These are phyloP conservation scores for Lithobius niger DNA, from an alignment of 1,140 invertebrate genomes.

Conservation along the genomic window DNA sequence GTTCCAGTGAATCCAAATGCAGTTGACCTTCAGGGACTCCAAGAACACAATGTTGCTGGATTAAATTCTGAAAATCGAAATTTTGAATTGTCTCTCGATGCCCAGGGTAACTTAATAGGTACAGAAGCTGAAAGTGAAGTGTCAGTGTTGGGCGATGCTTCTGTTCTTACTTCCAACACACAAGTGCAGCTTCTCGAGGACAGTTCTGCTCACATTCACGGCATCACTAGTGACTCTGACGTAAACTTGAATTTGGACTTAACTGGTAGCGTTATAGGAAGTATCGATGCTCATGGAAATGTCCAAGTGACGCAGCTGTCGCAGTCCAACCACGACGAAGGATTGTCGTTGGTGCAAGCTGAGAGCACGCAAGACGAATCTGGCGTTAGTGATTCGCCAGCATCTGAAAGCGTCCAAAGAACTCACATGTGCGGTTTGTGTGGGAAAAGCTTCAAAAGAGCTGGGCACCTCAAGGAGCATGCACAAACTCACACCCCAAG, in stretches of 20 bases:
- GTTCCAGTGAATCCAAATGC: neutral
- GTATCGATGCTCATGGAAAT: conserved; percentile 1
- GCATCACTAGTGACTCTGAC: no score
- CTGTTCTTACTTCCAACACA: neutral
- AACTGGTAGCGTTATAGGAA: no score
- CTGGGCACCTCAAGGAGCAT: conserved; percentile 28
- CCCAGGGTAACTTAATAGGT: neutral
- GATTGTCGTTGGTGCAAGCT: conserved; percentile 18
- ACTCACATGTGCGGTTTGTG: conserved; percentile 17
- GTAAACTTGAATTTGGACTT: no score
- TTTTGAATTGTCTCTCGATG: neutral
- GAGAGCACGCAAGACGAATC: neutral
- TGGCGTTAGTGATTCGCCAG: neutral
- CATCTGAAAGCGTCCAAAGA: neutral
- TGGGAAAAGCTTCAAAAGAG: conserved; percentile 27
- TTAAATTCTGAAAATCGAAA: neutral
- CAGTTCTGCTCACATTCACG: neutral
- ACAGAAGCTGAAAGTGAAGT: neutral
- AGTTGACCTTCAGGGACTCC: no score
- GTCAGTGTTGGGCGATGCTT: neutral
- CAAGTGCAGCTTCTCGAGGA: neutral
- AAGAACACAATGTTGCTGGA: neutral
- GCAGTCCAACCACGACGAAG: neutral
- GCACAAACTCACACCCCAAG: conserved; percentile 20
- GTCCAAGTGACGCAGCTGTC: conserved; percentile 3